Conservation (phyloP, 2,797 vertebrate species). For the Lacerta agilis region DNA sequence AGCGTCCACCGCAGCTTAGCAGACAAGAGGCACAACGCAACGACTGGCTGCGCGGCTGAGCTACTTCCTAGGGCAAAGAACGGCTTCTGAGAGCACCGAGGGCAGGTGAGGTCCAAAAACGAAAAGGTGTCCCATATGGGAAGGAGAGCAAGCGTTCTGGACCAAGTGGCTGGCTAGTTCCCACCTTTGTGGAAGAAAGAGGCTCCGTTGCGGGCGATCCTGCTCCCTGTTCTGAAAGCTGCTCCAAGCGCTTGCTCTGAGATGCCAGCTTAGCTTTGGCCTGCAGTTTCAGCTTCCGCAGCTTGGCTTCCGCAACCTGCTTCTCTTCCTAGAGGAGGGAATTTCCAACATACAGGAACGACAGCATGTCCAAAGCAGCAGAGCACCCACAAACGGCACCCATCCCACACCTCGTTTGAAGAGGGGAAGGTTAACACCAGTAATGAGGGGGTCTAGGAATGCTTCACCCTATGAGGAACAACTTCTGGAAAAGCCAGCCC, state of each 20-base stretch:
- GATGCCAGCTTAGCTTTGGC: constrained; percentile 91
- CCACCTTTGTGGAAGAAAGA: constrained; percentile 56
- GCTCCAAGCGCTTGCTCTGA: constrained; percentile 89
- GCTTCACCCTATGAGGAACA: too few species aligned
- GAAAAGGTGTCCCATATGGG: too few species aligned
- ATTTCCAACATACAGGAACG: neutral
- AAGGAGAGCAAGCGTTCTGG: neutral
- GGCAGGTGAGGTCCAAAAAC: too few species aligned
- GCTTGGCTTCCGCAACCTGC: constrained; percentile 87
- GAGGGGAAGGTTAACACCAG: too few species aligned
- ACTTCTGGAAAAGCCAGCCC: too few species aligned
- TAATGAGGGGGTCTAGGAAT: too few species aligned
- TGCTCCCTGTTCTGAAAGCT: constrained; percentile 80
- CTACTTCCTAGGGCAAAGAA: neutral
- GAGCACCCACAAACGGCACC: too few species aligned
- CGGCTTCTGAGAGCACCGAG: too few species aligned
- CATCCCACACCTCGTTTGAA: too few species aligned
- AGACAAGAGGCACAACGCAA: neutral
- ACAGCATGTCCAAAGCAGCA: neutral
- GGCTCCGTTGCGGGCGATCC: constrained; percentile 35
- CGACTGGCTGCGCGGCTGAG: neutral
- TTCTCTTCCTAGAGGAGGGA: constrained; percentile 83
- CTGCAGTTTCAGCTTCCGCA: constrained; percentile 93
- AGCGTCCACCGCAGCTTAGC: neutral
- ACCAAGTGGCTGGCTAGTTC: neutral